These are phyloP conservation scores for Xenops minutus DNA, from an alignment of 2,797 vertebrate species.

Conservation along the genomic window DNA sequence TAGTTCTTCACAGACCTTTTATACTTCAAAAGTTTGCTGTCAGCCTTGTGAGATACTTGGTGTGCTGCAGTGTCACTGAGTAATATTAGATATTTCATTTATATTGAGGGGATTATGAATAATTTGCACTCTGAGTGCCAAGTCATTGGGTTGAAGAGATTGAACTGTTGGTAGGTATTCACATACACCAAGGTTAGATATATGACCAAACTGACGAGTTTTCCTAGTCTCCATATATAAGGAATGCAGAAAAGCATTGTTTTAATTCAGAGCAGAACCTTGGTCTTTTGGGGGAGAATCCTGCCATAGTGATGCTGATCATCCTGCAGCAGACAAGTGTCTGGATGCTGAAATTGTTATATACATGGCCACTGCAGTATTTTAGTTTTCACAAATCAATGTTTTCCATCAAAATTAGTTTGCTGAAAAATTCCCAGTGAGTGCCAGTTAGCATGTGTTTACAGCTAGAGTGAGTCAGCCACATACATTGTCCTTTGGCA, in stretches of 20 bases:
- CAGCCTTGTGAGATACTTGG: background rate
- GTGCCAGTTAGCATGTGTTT: background rate
- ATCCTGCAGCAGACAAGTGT: background rate
- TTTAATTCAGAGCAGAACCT: background rate
- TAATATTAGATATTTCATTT: background rate
- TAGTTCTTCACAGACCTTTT: background rate
- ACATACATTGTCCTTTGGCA: background rate
- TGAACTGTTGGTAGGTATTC: background rate
- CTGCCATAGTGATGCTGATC: background rate
- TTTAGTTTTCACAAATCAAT: slow-evolving; percentile 15
- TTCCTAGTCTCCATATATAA: background rate
- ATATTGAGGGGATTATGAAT: background rate
- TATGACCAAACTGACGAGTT: background rate
- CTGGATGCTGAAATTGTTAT: background rate
- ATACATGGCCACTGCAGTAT: background rate
- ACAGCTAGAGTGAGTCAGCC: background rate
- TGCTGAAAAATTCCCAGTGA: background rate
- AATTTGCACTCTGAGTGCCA: background rate
- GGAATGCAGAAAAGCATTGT: background rate
- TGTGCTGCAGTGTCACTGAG: background rate
- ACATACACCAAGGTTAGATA: background rate
- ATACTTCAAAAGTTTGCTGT: background rate
- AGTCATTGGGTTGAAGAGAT: background rate
- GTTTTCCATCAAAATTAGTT: slow-evolving; percentile 22
- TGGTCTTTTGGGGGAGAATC: background rate